phyloP scores from a whole-genome alignment of 1,140 invertebrate species.

The Drosophila neocordata region DNA sequence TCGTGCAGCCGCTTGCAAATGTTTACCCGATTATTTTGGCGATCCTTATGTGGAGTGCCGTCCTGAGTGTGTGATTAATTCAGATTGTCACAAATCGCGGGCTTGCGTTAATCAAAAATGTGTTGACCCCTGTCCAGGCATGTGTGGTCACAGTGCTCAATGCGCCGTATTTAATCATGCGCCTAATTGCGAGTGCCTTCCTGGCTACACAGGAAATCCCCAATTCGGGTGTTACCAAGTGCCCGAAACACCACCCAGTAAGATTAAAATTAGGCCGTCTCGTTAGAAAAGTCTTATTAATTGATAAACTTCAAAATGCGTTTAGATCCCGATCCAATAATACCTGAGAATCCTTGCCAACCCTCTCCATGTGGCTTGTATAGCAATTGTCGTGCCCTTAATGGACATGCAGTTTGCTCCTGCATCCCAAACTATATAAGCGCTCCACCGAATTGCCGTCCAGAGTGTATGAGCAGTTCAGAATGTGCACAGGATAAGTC shows the following conservation, averaged over 20 bases:
- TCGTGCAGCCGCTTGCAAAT: constrained; percentile 88
- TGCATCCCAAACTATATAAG: constrained; percentile 88
- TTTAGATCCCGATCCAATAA: constrained; percentile 78
- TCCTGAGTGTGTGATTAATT: constrained; percentile 90
- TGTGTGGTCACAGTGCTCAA: constrained; percentile 91
- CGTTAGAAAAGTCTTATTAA: constrained; percentile 73
- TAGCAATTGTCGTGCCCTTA: constrained; percentile 87
- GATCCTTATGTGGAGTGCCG: constrained; percentile 89
- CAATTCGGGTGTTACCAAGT: constrained; percentile 85
- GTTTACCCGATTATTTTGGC: constrained; percentile 88
- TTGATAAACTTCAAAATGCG: constrained; percentile 44
- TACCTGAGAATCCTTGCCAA: constrained; percentile 85
- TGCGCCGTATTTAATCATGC: constrained; percentile 93
- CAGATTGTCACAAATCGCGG: constrained; percentile 88
- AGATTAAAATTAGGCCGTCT: constrained; percentile 48
- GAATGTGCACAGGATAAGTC: constrained; percentile 88
- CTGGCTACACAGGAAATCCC: constrained; percentile 91
- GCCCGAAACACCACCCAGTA: constrained; percentile 61
- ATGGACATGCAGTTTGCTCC: constrained; percentile 88
- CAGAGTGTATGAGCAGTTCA: constrained; percentile 89
- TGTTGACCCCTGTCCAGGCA: constrained; percentile 90
- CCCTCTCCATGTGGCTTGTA: constrained; percentile 89
- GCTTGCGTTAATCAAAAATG: constrained; percentile 93
- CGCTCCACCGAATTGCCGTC: constrained; percentile 88
- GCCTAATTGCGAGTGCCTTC: constrained; percentile 90